A percentile compares a stretch with the other conserved stretches of the same genome.
Evolutionary conservation across 2,797 vertebrate species (phyloP).

Genomic region (Leptodactylus fallax): DNA sequence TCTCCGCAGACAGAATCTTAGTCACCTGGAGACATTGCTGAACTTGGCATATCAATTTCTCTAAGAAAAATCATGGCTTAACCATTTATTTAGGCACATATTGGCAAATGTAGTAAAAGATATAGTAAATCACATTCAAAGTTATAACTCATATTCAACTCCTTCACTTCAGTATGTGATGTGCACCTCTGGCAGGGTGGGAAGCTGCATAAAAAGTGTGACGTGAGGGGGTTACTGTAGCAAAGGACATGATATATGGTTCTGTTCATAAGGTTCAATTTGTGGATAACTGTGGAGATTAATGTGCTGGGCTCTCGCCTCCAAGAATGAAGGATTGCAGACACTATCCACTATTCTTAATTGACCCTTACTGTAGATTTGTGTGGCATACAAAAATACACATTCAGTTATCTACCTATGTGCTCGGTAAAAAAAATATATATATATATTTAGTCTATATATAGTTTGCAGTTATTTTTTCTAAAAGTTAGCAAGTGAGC

Average conservation of each 20-base stretch:
- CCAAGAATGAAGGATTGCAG: constrained; percentile 51
- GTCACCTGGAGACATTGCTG: background rate
- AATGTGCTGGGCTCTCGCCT: constrained; percentile 43
- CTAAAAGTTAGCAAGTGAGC: background rate
- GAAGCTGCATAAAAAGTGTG: constrained; percentile 27
- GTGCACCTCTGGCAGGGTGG: constrained; percentile 26
- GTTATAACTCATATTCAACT: background rate
- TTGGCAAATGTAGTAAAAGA: constrained; percentile 21
- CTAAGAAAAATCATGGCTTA: background rate
- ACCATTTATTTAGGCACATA: constrained; percentile 7
- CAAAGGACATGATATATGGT: constrained; percentile 51
- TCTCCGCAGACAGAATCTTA: background rate
- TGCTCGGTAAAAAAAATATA: background rate
- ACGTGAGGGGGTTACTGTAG: constrained; percentile 34
- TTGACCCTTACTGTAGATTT: constrained; percentile 56
- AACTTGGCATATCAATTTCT: background rate
- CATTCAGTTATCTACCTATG: constrained; percentile 11
- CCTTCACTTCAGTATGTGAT: constrained; percentile 18
- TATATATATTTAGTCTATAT: too few relatives aligned
- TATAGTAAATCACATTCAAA: constrained; percentile 33
- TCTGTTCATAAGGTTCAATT: constrained; percentile 58
- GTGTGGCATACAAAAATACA: constrained; percentile 24
- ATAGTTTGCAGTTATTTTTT: background rate
- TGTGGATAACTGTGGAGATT: constrained; percentile 58
- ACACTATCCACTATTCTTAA: constrained; percentile 43